phyloP scores from a whole-genome alignment of 2,113 vertebrate species.

The Morone chrysops region DNA sequence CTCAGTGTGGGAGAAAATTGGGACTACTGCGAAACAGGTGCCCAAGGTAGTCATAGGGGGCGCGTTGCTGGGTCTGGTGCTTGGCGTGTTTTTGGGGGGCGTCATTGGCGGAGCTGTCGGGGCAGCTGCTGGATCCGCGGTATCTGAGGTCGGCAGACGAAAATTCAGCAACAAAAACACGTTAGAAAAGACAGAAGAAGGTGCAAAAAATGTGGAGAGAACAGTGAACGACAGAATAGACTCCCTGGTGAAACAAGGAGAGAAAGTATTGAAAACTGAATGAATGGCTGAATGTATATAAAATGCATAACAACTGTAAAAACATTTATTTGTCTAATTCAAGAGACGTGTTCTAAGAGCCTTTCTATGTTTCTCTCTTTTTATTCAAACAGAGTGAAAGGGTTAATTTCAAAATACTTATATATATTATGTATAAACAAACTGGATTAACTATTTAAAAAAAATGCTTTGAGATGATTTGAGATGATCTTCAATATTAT shows the following conservation, averaged over 20 bases:
- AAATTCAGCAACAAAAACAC: conserved; percentile 67
- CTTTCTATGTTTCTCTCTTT: neutral
- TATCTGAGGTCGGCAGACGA: conserved; percentile 74
- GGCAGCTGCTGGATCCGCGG: conserved; percentile 74
- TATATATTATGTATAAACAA: neutral
- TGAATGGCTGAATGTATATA: conserved; percentile 38
- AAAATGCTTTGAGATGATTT: neutral
- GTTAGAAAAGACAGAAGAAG: conserved; percentile 6
- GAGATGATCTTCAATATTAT: neutral
- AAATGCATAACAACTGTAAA: conserved; percentile 17
- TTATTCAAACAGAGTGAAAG: neutral
- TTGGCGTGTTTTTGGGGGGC: conserved; percentile 79
- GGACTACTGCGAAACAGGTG: conserved; percentile 56
- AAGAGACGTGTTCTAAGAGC: neutral
- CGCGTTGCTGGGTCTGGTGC: conserved; percentile 78
- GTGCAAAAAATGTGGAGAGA: conserved; percentile 10
- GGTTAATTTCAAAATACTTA: neutral
- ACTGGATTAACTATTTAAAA: too few species aligned
- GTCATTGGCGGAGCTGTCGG: conserved; percentile 80
- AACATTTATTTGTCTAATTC: conserved; percentile 1
- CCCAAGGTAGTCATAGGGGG: conserved; percentile 72
- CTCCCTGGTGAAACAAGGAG: conserved; percentile 41
- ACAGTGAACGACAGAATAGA: conserved; percentile 18
- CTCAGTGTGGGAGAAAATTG: conserved; percentile 71
- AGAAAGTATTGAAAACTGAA: conserved; percentile 70